These are phyloP conservation scores for Chondrilla cf. caribensis DNA, from an alignment of 37 sponge, comb jelly and placozoan genomes.

Conservation along the genomic window DNA sequence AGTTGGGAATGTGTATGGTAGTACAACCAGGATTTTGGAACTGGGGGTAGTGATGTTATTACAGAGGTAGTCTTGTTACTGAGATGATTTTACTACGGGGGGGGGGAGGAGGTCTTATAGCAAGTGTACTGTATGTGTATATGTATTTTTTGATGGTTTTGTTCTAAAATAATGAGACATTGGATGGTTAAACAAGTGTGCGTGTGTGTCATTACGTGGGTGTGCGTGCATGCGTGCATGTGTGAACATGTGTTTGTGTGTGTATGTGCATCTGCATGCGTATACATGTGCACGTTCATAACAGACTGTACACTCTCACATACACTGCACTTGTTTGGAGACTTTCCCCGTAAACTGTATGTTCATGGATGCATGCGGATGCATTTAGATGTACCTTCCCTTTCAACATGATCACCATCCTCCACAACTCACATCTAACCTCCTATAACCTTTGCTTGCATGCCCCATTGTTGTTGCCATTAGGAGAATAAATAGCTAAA, in stretches of 20 bases:
- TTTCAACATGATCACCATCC: no score
- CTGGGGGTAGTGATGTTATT: neutral
- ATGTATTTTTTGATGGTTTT: conserved; percentile 74
- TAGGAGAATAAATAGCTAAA: no score
- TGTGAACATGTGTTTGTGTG: neutral
- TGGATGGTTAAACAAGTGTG: conserved; percentile 87
- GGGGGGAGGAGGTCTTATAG: conserved; percentile 48
- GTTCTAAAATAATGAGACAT: conserved; percentile 84
- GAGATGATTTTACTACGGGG: conserved; percentile 70
- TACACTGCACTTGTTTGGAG: no score
- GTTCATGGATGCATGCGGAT: no score
- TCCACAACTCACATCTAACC: no score
- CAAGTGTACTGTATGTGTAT: conserved; percentile 47
- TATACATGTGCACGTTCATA: no score
- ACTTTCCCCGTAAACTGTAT: no score
- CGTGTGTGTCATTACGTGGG: conserved; percentile 13
- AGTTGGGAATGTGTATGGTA: no score
- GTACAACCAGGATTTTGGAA: neutral
- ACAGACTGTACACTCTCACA: no score
- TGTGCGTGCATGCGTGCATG: neutral
- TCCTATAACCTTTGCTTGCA: no score
- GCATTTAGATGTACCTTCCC: no score
- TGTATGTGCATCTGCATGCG: neutral
- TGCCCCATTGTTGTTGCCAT: no score
- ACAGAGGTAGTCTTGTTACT: conserved; percentile 44